phyloP scores from a whole-genome alignment of 2,113 vertebrate species.

The Holacanthus passer region DNA sequence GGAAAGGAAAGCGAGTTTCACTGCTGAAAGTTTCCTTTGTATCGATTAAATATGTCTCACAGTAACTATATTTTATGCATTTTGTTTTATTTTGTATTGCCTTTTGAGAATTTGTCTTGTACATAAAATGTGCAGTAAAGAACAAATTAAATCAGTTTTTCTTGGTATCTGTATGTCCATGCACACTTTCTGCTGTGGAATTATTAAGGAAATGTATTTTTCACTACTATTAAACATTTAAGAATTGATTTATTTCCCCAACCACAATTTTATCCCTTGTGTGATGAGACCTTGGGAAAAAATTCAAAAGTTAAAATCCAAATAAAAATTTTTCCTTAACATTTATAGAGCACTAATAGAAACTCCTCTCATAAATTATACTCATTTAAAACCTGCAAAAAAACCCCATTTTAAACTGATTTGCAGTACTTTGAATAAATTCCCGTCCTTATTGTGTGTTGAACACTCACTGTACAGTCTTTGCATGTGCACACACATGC shows the following conservation, averaged over 20 bases:
- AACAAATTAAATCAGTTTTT: conserved; percentile 44
- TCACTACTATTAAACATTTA: not conserved
- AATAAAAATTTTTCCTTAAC: not conserved
- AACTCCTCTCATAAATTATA: not conserved
- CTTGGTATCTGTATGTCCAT: not conserved
- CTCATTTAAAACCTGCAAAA: not conserved
- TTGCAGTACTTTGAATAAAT: too few species aligned
- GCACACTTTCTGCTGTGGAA: too few species aligned
- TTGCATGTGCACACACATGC: not conserved
- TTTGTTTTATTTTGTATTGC: conserved; percentile 76
- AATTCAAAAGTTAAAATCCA: not conserved
- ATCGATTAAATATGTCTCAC: conserved; percentile 62
- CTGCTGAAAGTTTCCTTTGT: conserved; percentile 15
- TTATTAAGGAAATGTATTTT: too few species aligned
- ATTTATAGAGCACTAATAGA: not conserved
- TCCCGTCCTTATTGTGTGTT: too few species aligned
- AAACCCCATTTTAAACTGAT: not conserved
- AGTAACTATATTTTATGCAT: conserved; percentile 64
- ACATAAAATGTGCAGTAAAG: conserved; percentile 80
- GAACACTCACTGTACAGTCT: not conserved
- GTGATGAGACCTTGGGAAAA: not conserved
- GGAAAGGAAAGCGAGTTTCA: not conserved
- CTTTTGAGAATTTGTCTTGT: conserved; percentile 78
- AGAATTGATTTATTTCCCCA: not conserved
- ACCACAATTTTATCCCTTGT: not conserved